Percentiles rank a stretch among this genome's conserved stretches.
phyloP scores from a whole-genome alignment of 1,140 invertebrate genomes.

The Coelopa frigida region DNA sequence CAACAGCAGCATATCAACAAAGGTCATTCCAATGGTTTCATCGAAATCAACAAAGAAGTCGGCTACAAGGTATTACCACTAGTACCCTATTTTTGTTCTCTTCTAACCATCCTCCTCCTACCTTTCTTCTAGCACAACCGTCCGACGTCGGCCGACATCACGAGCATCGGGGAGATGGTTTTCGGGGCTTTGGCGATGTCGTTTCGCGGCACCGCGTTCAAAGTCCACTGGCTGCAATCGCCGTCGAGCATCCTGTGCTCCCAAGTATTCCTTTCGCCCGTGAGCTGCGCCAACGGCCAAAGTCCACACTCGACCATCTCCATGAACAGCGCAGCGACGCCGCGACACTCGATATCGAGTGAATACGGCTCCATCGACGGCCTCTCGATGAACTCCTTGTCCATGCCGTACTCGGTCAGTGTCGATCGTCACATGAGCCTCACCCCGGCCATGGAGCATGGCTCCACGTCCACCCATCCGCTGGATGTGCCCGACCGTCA shows the following conservation, averaged over 20 bases:
- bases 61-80: conserved; percentile 30
- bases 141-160: conserved; percentile 59
- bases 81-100: not conserved
- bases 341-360: conserved; percentile 38
- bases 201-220: conserved; percentile 73
- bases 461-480: conserved; percentile 18
- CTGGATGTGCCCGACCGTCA: conserved; percentile 39
- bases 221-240: conserved; percentile 67
- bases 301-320: conserved; percentile 41
- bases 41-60: conserved; percentile 40
- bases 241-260: conserved; percentile 64
- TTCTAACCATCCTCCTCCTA: not conserved
- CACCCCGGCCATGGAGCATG: conserved; percentile 16
- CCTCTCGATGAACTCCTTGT: conserved; percentile 41
- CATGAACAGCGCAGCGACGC: conserved; percentile 29
- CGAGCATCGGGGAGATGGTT: conserved; percentile 76
- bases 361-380: conserved; percentile 39
- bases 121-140: conserved; percentile 49
- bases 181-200: conserved; percentile 84
- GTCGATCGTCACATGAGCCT: conserved; percentile 34
- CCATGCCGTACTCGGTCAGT: conserved; percentile 37
- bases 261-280: conserved; percentile 54
- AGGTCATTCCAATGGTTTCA: conserved; percentile 40
- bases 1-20: conserved; percentile 32
- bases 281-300: conserved; percentile 19